These are phyloP conservation scores for Rhombomys opimus DNA, from an alignment of 2,113 vertebrate genomes.

Conservation along the genomic window DNA sequence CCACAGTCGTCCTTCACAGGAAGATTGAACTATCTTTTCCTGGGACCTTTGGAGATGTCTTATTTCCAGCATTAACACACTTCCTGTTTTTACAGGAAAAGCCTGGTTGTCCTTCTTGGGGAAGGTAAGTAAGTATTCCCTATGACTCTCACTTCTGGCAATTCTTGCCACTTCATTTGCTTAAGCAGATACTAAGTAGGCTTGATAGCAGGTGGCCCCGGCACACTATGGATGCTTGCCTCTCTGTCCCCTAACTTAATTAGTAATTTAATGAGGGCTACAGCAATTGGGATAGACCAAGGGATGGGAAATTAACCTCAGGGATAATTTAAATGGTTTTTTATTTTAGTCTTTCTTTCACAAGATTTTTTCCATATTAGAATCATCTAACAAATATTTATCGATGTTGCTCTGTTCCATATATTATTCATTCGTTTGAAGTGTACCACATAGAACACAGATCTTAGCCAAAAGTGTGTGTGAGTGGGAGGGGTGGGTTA, in stretches of 20 bases:
- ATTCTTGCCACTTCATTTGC: background rate
- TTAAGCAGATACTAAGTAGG: background rate
- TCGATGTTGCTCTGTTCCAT: background rate
- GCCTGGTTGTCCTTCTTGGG: background rate
- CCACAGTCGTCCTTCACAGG: background rate
- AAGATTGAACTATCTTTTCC: background rate
- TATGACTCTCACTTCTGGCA: background rate
- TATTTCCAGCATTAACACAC: background rate
- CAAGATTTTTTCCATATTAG: background rate
- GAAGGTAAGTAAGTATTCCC: background rate
- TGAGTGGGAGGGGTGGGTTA: background rate
- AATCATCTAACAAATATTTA: slow-evolving; percentile 42
- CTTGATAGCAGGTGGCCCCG: slow-evolving; percentile 58
- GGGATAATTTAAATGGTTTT: slow-evolving; percentile 14
- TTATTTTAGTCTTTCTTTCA: slow-evolving; percentile 26
- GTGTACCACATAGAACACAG: slow-evolving; percentile 2
- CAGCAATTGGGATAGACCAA: background rate
- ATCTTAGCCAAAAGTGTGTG: background rate
- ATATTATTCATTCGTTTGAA: background rate
- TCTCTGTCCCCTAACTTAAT: background rate
- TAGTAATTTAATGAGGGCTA: background rate
- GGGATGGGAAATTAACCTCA: background rate
- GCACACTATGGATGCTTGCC: background rate
- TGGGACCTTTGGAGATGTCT: background rate
- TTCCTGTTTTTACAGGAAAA: background rate